Base-by-base conservation (phyloP, 2,113 vertebrate genomes). In the Romanogobio albipinnatus region DNA sequence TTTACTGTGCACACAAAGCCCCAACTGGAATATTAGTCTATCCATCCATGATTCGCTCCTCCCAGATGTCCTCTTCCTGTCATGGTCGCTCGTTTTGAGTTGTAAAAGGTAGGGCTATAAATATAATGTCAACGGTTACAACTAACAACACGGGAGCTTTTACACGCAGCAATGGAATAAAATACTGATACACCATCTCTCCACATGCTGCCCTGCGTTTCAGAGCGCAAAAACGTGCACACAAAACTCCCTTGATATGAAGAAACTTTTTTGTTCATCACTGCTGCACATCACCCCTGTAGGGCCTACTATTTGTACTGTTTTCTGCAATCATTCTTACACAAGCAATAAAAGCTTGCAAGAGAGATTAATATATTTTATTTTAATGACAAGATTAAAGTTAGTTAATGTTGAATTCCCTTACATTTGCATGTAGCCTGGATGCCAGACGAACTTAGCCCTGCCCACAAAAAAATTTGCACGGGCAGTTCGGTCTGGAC, bases 1-100 rank as follows among this genome's bases (percentile, higher is more conserved):
- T 89, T 81, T 77, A 81, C 71, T 29, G 81, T 36, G 66, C 75
- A 88, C 43, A 68, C 9, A 84, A 73, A 76, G 43, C 56, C 45
- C 71, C 9, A 73, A 36, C 73, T 81, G 36, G 24, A 53, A 80
- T 83, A 89, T 81, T 81, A 62, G 8, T 62, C 49, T 61, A 51
- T 36, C 83, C 62, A 83, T 66, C 84, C 58, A 53, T 66, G 19
- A 43, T 76, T 29, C 15, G 11, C 51, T 74, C 51, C 75, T 81
- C 61, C 47, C 56, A 68, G 79, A 53, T 29, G n/a, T 70, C 81
- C 76, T 64, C 47, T 74, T 24, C 7, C 11, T 66, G 17, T 24
- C 76, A 62, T 9, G 33, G 26, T 64, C 26, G 13, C 58, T 56
- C 17, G 15, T 24, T 45, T 13, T 10, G 61, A 61, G 43, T 45